Evolutionary conservation across 2,888 invertebrate genomes (phyloP).

Genomic region (Endotricha flammealis): DNA sequence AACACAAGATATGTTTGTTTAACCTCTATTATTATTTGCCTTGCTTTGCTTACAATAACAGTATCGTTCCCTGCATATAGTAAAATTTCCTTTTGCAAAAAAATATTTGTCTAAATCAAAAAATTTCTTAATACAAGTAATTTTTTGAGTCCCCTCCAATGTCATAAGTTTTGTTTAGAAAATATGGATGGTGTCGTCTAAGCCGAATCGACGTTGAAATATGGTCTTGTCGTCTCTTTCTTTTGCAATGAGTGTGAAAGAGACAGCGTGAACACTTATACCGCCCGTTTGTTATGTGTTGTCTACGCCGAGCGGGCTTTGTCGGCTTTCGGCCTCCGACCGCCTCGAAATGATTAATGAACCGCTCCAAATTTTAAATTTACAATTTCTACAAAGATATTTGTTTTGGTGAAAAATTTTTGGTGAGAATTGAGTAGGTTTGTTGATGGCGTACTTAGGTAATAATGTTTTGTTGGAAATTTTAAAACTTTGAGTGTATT

Average conservation of each 20-base stretch:
- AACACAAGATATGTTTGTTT: no score
- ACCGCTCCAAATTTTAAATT: constrained; percentile 47
- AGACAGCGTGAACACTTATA: constrained; percentile 37
- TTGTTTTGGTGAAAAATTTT: constrained; percentile 13
- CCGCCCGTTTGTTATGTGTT: constrained; percentile 51
- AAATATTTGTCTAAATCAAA: background rate
- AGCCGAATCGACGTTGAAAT: constrained; percentile 55
- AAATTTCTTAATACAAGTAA: background rate
- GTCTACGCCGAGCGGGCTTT: constrained; percentile 46
- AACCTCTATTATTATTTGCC: no score
- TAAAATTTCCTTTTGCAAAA: no score
- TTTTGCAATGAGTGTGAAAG: constrained; percentile 22
- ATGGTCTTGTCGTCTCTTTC: constrained; percentile 36
- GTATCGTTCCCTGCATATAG: no score
- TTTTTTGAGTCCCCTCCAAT: constrained; percentile 6
- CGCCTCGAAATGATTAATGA: constrained; percentile 54
- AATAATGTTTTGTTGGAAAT: background rate
- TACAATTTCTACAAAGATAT: constrained; percentile 25
- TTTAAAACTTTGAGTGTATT: no score
- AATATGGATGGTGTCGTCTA: constrained; percentile 46
- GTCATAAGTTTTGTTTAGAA: constrained; percentile 42
- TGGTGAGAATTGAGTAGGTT: no score
- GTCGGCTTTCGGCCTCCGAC: constrained; percentile 39
- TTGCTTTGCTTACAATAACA: no score
- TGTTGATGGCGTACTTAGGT: no score